phyloP scores from a whole-genome alignment of 2,888 invertebrate species.

The Oscheius sp. region DNA sequence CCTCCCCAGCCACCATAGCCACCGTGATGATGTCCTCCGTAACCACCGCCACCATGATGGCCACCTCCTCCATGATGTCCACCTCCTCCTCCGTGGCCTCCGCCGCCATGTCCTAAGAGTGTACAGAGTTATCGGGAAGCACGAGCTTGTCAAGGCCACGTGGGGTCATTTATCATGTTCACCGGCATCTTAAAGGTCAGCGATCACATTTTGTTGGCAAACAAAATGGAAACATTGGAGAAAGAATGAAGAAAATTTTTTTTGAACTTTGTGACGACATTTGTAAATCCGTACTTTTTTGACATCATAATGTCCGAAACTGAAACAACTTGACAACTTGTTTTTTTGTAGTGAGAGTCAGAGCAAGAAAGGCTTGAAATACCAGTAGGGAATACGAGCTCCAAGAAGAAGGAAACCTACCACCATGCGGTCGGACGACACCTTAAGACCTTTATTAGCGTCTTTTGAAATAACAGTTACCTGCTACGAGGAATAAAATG shows the following conservation, averaged over 20 bases:
- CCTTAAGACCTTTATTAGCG: too few relatives aligned
- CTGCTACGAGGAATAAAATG: too few relatives aligned
- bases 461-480: too few relatives aligned
- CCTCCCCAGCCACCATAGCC: neutral
- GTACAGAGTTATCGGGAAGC: neutral
- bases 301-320: too few relatives aligned
- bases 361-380: too few relatives aligned
- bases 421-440: too few relatives aligned
- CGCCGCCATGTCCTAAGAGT: constrained; percentile 3
- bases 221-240: neutral
- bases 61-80: constrained; percentile 1
- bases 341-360: too few relatives aligned
- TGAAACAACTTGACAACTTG: too few relatives aligned
- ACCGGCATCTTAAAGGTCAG: neutral
- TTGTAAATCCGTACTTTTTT: neutral
- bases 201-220: neutral
- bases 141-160: neutral
- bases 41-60: neutral
- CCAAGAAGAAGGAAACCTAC: too few relatives aligned
- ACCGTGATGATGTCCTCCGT: neutral
- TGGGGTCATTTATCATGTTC: neutral
- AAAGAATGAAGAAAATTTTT: neutral
- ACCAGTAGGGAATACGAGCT: too few relatives aligned
- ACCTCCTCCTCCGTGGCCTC: neutral
- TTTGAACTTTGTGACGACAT: neutral